phyloP scores from a whole-genome alignment of 2,888 invertebrate species.

The Melolontha melolontha region DNA sequence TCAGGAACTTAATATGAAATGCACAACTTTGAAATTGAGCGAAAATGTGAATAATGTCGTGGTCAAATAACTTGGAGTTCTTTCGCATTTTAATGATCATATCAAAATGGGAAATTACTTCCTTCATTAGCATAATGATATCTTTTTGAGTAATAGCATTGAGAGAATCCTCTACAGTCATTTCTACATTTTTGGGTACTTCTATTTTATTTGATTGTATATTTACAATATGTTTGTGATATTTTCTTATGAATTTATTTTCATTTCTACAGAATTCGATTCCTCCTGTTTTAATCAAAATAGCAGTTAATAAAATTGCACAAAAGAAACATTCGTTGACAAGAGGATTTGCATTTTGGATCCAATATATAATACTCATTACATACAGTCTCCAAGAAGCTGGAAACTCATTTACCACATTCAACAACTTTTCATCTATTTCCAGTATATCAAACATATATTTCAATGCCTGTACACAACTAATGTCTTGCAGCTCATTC shows the following conservation, averaged over 20 bases:
- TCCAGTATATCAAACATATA: conserved; percentile 68
- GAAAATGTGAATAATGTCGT: conserved; percentile 72
- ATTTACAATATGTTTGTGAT: conserved; percentile 61
- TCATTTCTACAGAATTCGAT: conserved; percentile 68
- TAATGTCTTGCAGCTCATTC: conserved; percentile 56
- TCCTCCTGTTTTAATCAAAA: conserved; percentile 72
- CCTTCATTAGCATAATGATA: conserved; percentile 70
- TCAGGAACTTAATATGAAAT: conserved; percentile 72
- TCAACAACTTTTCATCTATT: conserved; percentile 62
- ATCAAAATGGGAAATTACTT: conserved; percentile 71
- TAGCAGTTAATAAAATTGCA: conserved; percentile 70
- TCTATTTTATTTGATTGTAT: conserved; percentile 49
- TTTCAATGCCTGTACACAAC: conserved; percentile 53
- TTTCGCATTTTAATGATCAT: conserved; percentile 69
- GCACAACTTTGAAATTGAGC: conserved; percentile 77
- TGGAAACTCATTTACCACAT: conserved; percentile 67
- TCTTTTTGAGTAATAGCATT: conserved; percentile 70
- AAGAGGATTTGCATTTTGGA: conserved; percentile 62
- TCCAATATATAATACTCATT: conserved; percentile 72
- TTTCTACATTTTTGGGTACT: conserved; percentile 49
- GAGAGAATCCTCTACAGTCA: conserved; percentile 65
- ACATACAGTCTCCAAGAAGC: conserved; percentile 72
- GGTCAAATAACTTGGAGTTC: conserved; percentile 70
- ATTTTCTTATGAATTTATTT: conserved; percentile 67
- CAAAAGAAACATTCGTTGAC: conserved; percentile 67